phyloP scores from a whole-genome alignment of 2,888 invertebrate genomes.

The Cerceris rybyensis region DNA sequence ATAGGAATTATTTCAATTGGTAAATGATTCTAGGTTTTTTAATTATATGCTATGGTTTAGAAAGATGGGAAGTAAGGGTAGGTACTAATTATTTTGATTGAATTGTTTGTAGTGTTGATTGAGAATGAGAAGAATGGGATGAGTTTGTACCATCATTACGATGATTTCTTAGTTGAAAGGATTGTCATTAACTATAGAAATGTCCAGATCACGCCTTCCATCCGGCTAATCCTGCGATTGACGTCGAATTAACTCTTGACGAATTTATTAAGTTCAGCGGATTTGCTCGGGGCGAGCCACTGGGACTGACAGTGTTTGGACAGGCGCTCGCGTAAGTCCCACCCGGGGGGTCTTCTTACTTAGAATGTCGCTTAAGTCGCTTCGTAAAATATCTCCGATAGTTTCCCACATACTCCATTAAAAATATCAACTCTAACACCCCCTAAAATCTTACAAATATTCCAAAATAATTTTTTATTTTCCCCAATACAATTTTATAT shows the following conservation, averaged over 20 bases:
- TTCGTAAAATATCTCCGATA: not conserved
- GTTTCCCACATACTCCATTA: not conserved
- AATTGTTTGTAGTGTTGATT: no score
- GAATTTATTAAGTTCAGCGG: conserved; percentile 34
- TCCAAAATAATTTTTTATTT: no score
- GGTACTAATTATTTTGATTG: no score
- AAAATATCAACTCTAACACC: not conserved
- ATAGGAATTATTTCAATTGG: no score
- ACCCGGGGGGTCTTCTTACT: conserved; percentile 19
- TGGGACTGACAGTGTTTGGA: conserved; percentile 37
- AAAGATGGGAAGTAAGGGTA: no score
- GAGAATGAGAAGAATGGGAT: not conserved
- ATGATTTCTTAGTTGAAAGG: not conserved
- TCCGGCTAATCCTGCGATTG: conserved; percentile 37
- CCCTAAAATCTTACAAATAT: not conserved
- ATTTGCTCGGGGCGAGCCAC: conserved; percentile 12
- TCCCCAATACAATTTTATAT: no score
- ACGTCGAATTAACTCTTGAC: conserved; percentile 27
- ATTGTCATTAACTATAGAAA: conserved; percentile 5
- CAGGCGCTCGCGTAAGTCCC: conserved; percentile 20
- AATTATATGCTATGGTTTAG: no score
- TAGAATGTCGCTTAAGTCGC: not conserved
- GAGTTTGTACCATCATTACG: conserved; percentile 1
- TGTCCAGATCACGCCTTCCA: conserved; percentile 13
- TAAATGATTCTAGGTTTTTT: no score